phyloP scores from a whole-genome alignment of 1,140 invertebrate genomes.

The Tetramorium parvispinum region DNA sequence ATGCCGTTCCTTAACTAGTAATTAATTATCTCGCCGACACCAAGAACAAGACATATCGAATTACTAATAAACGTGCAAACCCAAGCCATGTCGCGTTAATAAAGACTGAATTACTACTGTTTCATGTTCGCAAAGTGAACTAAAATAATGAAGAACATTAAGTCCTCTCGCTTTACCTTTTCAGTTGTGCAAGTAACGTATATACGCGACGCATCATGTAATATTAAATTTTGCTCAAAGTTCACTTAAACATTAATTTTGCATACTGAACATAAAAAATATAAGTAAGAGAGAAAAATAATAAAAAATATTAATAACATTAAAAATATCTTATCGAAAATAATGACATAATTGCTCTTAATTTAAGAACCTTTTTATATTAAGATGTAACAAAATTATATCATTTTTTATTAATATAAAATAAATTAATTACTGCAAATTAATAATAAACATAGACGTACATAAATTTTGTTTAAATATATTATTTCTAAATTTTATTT shows the following conservation, averaged over 20 bases:
- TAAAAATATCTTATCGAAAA: background rate
- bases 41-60: constrained; percentile 6
- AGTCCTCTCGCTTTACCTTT: constrained; percentile 12
- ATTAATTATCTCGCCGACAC: constrained; percentile 10
- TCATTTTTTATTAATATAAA: background rate
- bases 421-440: background rate
- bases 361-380: background rate
- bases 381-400: background rate
- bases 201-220: background rate
- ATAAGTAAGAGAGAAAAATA: background rate
- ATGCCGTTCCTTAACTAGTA: background rate
- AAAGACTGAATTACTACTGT: constrained; percentile 21
- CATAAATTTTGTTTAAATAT: background rate
- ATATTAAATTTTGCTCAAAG: constrained; percentile 17
- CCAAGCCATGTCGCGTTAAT: constrained; percentile 22
- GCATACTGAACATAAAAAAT: background rate
- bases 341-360: background rate
- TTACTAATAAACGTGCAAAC: constrained; percentile 32
- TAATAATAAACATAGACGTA: background rate
- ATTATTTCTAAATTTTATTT: background rate
- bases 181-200: background rate
- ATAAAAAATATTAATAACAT: background rate
- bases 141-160: constrained; percentile 34
- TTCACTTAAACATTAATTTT: background rate
- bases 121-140: constrained; percentile 15